Conservation (phyloP, 2,797 vertebrate species). For the Hozukius guyotensis region DNA sequence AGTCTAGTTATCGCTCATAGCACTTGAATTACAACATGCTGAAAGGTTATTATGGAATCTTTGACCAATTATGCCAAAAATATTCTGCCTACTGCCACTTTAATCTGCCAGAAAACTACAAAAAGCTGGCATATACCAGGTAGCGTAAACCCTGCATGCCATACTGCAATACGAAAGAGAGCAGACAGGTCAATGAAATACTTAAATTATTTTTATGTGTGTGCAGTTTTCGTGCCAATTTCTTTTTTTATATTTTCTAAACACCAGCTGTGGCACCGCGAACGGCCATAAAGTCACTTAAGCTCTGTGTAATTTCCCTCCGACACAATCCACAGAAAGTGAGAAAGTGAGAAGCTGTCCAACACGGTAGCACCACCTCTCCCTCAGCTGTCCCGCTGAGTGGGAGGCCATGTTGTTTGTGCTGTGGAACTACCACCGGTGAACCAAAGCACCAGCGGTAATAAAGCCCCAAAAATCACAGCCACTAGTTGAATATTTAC, state of each 20-base stretch:
- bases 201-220: constrained; percentile 17
- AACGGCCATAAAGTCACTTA: constrained; percentile 42
- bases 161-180: background rate
- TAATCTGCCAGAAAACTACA: no score
- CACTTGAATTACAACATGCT: no score
- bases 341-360: constrained; percentile 68
- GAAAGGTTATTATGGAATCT: no score
- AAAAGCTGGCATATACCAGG: no score
- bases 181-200: constrained; percentile 32
- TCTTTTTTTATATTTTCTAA: constrained; percentile 28
- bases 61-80: no score
- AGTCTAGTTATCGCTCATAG: no score
- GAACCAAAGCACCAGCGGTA: constrained; percentile 57
- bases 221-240: constrained; percentile 13
- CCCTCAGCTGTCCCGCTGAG: constrained; percentile 52
- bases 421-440: constrained; percentile 61
- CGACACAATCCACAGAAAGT: constrained; percentile 54
- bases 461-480: constrained; percentile 69
- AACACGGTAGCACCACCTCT: constrained; percentile 66
- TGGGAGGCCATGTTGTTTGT: constrained; percentile 72
- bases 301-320: constrained; percentile 61
- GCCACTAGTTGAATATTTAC: constrained; percentile 70
- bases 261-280: constrained; percentile 53
- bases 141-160: no score
- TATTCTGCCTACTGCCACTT: no score